Evolutionary conservation across 2,113 vertebrate genomes (phyloP), one percentile per base, ranked within the genome.

Genomic region (Scartelaos histophorus): DNA sequence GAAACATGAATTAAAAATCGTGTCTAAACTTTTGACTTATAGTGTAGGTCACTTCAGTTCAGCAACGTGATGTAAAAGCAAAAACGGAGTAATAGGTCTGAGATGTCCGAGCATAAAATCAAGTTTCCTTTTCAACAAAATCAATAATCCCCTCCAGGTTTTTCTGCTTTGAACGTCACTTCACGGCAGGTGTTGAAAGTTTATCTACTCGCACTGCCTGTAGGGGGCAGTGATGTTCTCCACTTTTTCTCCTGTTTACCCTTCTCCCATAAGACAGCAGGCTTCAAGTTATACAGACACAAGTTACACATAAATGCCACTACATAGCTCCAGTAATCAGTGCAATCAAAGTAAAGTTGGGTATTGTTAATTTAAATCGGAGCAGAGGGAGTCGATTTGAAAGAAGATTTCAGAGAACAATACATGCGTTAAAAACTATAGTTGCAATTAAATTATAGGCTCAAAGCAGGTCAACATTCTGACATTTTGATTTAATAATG

Each of bases 151-250:
- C 46, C 69, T 83, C 67, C 2, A 29, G 17, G 29, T 35, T 35
- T 64, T 19, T 35, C 16, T 35, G 34, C 61, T 17, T 64, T 61
- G 22, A 61, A 17, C 58, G 16, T 34, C 43, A 66, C 16, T 29
- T 60, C 67, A 66, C 70, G 71, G 79, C 66, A 73, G 66, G 61
- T 67, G 70, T 83, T 79, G 76, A 60, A 17, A n/a, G 34, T 38
- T 21, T 54, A 73, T 69, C 75, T 49, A 5, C 46, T 71, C n/a
- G 47, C 67, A 57, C 47, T 64, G 66, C 82, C 89, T 85, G 75
- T 76, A 90, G 90, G 84, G 86, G 91, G 90, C 85, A 85, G 60
- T 87, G 68, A 81, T 76, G 80, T 80, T 73, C 79, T 89, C 85
- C 1, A 7, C 67, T 89, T 80, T n/a, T 67, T 45, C 58, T 38